Evolutionary conservation across 2,888 invertebrate species (phyloP).

Genomic region (Caenorhabditis auriculariae): DNA sequence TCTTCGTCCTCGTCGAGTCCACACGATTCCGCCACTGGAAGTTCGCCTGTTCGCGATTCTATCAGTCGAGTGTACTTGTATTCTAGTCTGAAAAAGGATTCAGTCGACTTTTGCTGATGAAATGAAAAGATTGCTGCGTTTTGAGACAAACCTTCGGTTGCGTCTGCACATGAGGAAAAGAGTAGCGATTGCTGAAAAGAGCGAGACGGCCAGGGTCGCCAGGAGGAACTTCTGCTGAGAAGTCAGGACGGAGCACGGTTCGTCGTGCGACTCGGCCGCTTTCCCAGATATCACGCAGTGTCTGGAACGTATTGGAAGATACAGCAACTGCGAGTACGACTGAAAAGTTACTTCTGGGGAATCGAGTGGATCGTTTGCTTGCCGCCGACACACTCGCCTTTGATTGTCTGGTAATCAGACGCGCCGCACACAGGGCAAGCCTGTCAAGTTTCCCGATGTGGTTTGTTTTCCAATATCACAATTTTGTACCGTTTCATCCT

Average conservation of each 20-base stretch:
- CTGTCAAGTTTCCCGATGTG: no score
- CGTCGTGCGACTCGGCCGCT: slow-evolving; percentile 18
- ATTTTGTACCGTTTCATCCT: no score
- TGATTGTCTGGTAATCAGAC: slow-evolving; percentile 67
- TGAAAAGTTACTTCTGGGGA: slow-evolving; percentile 61
- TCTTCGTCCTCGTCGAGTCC: slow-evolving; percentile 56
- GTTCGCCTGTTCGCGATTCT: slow-evolving; percentile 44
- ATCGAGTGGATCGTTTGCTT: slow-evolving; percentile 69
- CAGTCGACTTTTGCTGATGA: not conserved
- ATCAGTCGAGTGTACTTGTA: slow-evolving; percentile 58
- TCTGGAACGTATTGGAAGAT: slow-evolving; percentile 49
- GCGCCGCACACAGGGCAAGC: slow-evolving; percentile 70
- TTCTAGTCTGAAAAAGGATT: slow-evolving; percentile 43
- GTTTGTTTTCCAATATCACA: no score
- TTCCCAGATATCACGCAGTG: slow-evolving; percentile 64
- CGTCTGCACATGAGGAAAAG: slow-evolving; percentile 29
- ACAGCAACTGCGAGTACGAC: not conserved
- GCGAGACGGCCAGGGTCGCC: slow-evolving; percentile 12
- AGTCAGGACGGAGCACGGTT: slow-evolving; percentile 30
- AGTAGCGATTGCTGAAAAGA: slow-evolving; percentile 12
- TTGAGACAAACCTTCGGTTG: slow-evolving; percentile 31
- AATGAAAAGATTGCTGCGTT: not conserved
- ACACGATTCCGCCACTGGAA: slow-evolving; percentile 51
- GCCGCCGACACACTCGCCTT: slow-evolving; percentile 70
- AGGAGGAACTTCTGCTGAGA: slow-evolving; percentile 21